phyloP scores from a whole-genome alignment of 2,888 invertebrate genomes.

The Gisinianus flammeolus region DNA sequence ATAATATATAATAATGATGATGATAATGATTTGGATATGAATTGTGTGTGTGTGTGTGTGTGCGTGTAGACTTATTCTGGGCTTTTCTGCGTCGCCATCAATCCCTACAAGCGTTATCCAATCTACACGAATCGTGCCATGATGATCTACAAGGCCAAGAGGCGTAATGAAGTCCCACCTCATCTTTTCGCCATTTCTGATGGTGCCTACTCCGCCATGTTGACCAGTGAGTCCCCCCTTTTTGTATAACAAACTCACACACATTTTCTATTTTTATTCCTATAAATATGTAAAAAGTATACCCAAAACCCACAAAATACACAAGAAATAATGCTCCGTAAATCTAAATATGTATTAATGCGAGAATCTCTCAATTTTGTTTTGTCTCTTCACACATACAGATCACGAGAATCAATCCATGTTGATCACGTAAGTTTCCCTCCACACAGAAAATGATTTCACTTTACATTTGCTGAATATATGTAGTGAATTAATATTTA shows the following conservation, averaged over 20 bases:
- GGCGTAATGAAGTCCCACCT: conserved; percentile 99
- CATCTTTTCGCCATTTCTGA: conserved; percentile 99
- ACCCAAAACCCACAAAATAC: no score
- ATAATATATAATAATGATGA: no score
- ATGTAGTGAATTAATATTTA: no score
- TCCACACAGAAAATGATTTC: no score
- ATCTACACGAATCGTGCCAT: conserved; percentile 98
- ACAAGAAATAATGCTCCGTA: no score
- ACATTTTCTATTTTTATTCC: no score
- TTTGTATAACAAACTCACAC: no score
- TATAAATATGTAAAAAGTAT: no score
- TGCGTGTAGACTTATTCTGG: conserved; percentile 99
- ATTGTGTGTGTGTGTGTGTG: no score
- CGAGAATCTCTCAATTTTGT: neutral
- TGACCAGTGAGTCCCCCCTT: conserved; percentile 66
- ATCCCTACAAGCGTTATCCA: conserved; percentile 99
- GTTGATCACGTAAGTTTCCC: conserved; percentile 99
- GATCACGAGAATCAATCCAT: conserved; percentile 99
- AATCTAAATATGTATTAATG: neutral
- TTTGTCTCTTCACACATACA: conserved; percentile 65
- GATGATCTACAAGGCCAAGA: conserved; percentile 97
- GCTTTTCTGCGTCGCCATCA: conserved; percentile 99
- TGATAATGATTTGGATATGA: no score
- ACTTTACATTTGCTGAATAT: no score
- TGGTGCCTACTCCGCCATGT: conserved; percentile 98